Conservation (phyloP, 2,113 vertebrate species). For the Picathartes gymnocephalus region DNA sequence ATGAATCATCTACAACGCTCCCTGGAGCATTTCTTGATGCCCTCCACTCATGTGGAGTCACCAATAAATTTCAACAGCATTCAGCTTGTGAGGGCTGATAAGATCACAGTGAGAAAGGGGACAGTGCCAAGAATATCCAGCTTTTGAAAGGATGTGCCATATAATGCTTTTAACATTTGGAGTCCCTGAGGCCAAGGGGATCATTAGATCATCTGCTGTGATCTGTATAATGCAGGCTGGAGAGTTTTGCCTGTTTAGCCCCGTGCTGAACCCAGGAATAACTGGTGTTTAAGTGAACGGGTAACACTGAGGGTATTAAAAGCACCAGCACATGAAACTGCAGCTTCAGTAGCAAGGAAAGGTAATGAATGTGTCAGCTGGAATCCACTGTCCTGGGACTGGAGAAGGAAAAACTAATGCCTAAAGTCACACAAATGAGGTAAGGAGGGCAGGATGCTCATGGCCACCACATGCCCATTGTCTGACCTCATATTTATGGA, state of each 20-base stretch:
- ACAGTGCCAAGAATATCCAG: constrained; percentile 44
- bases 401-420: neutral
- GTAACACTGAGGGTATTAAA: neutral
- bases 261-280: neutral
- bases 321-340: neutral
- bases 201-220: constrained; percentile 47
- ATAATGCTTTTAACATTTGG: constrained; percentile 50
- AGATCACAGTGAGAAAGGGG: constrained; percentile 39
- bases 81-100: constrained; percentile 39
- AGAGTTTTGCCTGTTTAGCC: constrained; percentile 34
- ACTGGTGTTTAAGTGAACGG: neutral
- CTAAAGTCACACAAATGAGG: neutral
- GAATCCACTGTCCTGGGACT: neutral
- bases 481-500: neutral
- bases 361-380: constrained; percentile 19
- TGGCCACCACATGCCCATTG: neutral
- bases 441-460: neutral
- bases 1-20: constrained; percentile 23
- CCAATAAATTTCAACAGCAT: neutral
- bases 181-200: constrained; percentile 28
- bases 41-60: neutral
- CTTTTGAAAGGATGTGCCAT: constrained; percentile 38
- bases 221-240: neutral
- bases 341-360: neutral
- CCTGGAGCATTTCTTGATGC: constrained; percentile 19